Evolutionary conservation across 1,140 invertebrate genomes (phyloP).

Genomic region (Apis laboriosa): DNA sequence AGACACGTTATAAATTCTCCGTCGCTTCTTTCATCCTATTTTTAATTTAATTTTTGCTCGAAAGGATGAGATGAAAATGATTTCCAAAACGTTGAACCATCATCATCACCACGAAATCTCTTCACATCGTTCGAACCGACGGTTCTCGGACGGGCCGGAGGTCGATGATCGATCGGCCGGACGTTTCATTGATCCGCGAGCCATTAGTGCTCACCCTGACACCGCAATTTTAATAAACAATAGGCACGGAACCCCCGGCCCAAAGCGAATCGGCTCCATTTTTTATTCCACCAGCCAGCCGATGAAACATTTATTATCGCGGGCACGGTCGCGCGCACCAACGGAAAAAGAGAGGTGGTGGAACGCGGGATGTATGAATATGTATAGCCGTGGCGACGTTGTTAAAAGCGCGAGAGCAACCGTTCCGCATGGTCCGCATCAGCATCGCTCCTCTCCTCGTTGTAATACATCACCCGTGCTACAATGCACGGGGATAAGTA

Average conservation of each 20-base stretch:
- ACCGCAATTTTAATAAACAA: constrained; percentile 31
- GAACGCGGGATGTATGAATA: constrained; percentile 10
- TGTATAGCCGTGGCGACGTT: constrained; percentile 14
- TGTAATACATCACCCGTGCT: constrained; percentile 18
- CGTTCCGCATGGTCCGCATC: background rate
- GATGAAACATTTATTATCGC: constrained; percentile 36
- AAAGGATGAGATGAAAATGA: too few relatives aligned
- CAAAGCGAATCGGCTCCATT: constrained; percentile 19
- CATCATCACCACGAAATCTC: background rate
- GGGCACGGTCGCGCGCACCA: background rate
- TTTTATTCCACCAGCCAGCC: background rate
- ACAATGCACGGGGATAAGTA: constrained; percentile 30
- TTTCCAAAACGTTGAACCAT: background rate
- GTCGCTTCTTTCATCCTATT: too few relatives aligned
- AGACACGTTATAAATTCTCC: too few relatives aligned
- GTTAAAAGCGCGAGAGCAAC: constrained; percentile 24
- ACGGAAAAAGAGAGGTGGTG: background rate
- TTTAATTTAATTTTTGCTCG: too few relatives aligned
- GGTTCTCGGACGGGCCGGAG: background rate
- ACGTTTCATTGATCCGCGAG: constrained; percentile 9
- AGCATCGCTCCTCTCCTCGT: background rate
- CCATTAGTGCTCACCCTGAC: background rate
- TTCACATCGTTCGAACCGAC: background rate
- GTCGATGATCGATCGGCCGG: constrained; percentile 17
- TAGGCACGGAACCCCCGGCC: background rate